Conservation (phyloP, 2,888 invertebrate species). For the Temnothorax rugatulus region DNA sequence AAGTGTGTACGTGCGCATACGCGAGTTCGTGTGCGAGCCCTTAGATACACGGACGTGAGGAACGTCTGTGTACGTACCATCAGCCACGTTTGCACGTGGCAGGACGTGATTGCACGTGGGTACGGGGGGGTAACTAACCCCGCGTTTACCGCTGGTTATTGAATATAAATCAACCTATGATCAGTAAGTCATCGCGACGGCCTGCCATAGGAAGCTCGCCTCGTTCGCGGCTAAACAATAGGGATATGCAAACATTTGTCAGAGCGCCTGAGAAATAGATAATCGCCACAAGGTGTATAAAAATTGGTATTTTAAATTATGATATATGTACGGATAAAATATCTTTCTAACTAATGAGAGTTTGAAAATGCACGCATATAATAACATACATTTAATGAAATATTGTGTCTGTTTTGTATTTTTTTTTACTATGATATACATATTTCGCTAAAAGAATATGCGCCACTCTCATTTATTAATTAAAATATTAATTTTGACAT, state of each 20-base stretch:
- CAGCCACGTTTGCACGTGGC: conserved; percentile 67
- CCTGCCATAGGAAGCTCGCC: conserved; percentile 58
- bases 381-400: neutral
- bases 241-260: conserved; percentile 15
- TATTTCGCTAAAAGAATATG: neutral
- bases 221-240: conserved; percentile 22
- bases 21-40: conserved; percentile 33
- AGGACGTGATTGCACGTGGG: conserved; percentile 73
- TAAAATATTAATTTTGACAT: neutral
- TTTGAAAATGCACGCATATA: neutral
- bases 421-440: neutral
- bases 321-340: neutral
- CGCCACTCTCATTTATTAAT: neutral
- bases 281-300: neutral
- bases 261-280: neutral
- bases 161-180: conserved; percentile 79
- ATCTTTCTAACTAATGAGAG: neutral
- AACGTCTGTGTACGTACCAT: conserved; percentile 50
- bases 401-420: neutral
- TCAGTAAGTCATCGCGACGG: conserved; percentile 75
- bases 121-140: conserved; percentile 72
- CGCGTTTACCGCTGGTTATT: conserved; percentile 77
- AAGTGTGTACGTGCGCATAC: neutral
- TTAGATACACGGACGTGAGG: conserved; percentile 55
- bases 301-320: neutral